Conservation (phyloP, 2,888 invertebrate genomes). For the Sclerodermus sp. region DNA sequence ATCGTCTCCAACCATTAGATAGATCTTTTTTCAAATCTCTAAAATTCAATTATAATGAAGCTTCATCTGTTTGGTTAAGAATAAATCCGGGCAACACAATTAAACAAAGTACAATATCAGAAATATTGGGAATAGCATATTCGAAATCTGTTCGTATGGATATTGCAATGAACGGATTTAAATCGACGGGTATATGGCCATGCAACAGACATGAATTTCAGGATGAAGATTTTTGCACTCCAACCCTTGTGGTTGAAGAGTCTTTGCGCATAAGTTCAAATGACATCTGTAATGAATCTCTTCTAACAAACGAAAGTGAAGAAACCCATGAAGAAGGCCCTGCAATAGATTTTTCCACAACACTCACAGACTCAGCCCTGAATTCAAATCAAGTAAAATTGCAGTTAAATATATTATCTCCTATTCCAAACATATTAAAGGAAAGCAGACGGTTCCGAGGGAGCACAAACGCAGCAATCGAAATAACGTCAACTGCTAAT, state of each 20-base stretch:
- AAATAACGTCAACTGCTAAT: no score
- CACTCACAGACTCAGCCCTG: neutral
- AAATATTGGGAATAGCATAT: conserved; percentile 20
- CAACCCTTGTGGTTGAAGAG: no score
- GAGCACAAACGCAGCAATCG: no score
- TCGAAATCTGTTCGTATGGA: conserved; percentile 17
- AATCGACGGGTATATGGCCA: conserved; percentile 20
- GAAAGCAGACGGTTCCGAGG: no score
- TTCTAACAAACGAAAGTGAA: no score
- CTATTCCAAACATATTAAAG: no score
- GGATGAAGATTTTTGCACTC: neutral
- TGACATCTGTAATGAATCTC: no score
- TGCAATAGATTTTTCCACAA: no score
- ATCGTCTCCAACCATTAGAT: conserved; percentile 33
- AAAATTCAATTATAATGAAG: conserved; percentile 12
- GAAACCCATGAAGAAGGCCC: no score
- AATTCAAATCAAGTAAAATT: neutral
- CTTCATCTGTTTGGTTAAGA: conserved; percentile 15
- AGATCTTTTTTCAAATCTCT: conserved; percentile 23
- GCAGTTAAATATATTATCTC: no score
- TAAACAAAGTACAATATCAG: conserved; percentile 15
- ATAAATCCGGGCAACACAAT: conserved; percentile 13
- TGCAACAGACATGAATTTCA: conserved; percentile 10
- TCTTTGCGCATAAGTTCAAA: no score
- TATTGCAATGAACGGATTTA: conserved; percentile 21